phyloP scores from a whole-genome alignment of 2,113 vertebrate genomes.

The Taurulus bubalis region DNA sequence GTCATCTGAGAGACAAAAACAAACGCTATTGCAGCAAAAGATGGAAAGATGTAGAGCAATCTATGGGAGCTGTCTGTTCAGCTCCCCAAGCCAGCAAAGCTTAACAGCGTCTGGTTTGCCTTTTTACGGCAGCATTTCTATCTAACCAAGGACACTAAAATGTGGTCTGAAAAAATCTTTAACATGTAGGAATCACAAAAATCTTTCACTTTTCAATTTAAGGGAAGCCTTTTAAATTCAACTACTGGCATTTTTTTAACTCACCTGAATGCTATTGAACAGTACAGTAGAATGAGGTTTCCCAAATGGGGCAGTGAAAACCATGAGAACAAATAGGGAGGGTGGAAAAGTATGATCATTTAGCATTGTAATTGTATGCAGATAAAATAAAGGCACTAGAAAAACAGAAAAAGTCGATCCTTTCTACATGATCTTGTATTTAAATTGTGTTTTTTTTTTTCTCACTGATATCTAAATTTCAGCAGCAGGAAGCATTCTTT shows the following conservation, averaged over 20 bases:
- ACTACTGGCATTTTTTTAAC: not conserved
- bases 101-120: not conserved
- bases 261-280: not conserved
- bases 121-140: not conserved
- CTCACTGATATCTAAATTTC: not conserved
- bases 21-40: not conserved
- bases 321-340: not conserved
- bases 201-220: not conserved
- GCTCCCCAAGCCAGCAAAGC: not conserved
- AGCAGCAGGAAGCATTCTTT: not conserved
- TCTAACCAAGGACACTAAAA: not conserved
- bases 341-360: not conserved
- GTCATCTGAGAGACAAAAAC: not conserved
- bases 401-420: not conserved
- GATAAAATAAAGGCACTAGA: not conserved
- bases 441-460: not conserved
- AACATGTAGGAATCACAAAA: not conserved
- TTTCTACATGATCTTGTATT: not conserved
- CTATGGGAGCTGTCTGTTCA: slow-evolving; percentile 5
- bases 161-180: not conserved
- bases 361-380: not conserved
- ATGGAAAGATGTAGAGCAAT: not conserved
- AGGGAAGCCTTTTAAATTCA: not conserved
- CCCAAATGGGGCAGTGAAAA: not conserved
- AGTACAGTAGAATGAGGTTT: not conserved